Evolutionary conservation across 2,113 vertebrate species (phyloP).

Genomic region (Eretmochelys imbricata): DNA sequence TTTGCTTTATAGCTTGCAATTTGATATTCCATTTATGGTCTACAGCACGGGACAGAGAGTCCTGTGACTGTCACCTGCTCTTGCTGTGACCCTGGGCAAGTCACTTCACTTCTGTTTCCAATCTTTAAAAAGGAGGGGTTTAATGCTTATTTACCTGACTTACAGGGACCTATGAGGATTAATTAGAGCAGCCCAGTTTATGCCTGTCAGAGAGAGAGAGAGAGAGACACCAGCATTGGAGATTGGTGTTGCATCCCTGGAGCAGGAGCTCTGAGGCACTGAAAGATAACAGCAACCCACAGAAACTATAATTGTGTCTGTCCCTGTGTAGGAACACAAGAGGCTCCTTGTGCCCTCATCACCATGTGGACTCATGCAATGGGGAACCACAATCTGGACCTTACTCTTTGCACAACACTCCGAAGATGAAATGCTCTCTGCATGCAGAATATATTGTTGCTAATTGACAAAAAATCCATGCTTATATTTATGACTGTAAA

Average conservation of each 20-base stretch:
- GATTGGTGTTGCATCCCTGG: neutral
- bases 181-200: neutral
- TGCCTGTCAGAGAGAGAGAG: neutral
- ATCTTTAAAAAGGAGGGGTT: neutral
- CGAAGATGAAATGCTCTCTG: neutral
- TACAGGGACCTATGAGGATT: neutral
- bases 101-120: neutral
- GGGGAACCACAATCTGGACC: neutral
- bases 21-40: neutral
- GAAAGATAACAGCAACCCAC: neutral
- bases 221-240: neutral
- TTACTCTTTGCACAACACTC: neutral
- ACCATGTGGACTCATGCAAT: neutral
- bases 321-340: neutral
- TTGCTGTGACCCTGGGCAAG: neutral
- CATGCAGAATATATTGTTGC: neutral
- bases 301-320: neutral
- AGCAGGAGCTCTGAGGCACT: neutral
- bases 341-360: neutral
- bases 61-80: neutral
- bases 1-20: neutral
- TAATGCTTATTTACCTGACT: neutral
- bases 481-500: neutral
- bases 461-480: neutral
- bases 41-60: neutral